Evolutionary conservation across 2,888 invertebrate species (phyloP), one percentile per base, ranked within the genome.

Genomic region (Boloria selene): DNA sequence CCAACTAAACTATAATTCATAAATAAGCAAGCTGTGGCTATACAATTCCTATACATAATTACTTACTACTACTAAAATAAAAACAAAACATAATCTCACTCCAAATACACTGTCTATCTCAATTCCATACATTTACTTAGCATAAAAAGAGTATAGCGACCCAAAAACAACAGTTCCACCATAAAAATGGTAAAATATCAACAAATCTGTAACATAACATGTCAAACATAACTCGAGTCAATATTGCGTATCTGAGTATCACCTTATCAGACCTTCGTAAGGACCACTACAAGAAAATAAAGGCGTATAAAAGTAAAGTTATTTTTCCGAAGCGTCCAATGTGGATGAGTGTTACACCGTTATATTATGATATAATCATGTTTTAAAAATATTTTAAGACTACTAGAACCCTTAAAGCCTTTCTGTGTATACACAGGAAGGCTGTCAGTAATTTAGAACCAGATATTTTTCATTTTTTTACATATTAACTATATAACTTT

Each of bases 241-340:
- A 84, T 85, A 82, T 73, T 77, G 65, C 69, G 72, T 80, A 83
- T 84, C 79, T 73, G 77, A 74, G 76, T 76, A 84, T 81, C 83
- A 81, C 79, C 83, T 85, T 89, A 88, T 87, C 89, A 77, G 77
- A 72, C 74, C 72, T 68, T 73, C 77, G 79, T 79, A 77, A 77
- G 76, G 78, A 74, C 74, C 74, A 79, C 79, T 80, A 78, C 78
- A 78, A 76, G 80, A 66, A 78, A 85, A 89, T 88, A 88, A 86
- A 90, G 87, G 88, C 79, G 79, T 86, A 90, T 88, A 90, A 89
- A 87, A 89, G 86, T 84, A 86, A 86, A 87, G 81, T 86, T 88
- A 86, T 89, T 89, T 87, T 85, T 87, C 82, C 80, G 80, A 86
- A 86, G 85, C 79, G 81, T 85, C 84, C 85, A 86, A 86, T 83